Evolutionary conservation across 2,113 vertebrate species (phyloP).

Genomic region (Stegostoma tigrinum): DNA sequence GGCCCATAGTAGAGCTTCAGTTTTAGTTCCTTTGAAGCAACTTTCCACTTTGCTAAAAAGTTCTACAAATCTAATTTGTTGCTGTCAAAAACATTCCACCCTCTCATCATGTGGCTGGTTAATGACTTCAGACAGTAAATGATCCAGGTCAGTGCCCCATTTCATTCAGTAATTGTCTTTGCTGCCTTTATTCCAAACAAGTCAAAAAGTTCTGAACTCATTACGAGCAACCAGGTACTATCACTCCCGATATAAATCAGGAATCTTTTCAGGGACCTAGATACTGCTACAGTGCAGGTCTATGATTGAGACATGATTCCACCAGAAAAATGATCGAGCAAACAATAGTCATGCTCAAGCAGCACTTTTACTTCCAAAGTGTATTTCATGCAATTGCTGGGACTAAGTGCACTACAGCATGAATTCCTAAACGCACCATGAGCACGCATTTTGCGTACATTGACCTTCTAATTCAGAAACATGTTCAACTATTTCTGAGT

Average conservation of each 20-base stretch:
- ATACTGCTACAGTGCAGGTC: neutral
- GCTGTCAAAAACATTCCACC: too few species aligned
- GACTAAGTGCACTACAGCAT: neutral
- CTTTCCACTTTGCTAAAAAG: neutral
- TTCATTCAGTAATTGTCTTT: neutral
- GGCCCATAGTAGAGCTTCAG: too few species aligned
- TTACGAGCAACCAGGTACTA: neutral
- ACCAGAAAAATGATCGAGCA: neutral
- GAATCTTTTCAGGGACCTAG: neutral
- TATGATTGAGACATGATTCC: neutral
- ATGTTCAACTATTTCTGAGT: neutral
- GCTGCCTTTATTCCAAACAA: neutral
- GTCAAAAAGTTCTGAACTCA: neutral
- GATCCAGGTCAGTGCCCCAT: neutral
- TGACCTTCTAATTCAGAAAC: neutral
- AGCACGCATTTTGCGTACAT: neutral
- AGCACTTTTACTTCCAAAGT: neutral
- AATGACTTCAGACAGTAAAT: neutral
- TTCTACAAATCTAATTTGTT: neutral
- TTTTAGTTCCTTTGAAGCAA: neutral
- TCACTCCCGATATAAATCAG: neutral
- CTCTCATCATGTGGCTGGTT: neutral
- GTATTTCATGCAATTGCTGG: neutral
- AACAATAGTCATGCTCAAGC: neutral
- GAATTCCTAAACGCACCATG: neutral